Conservation (phyloP, 2,797 vertebrate genomes). For the Linurgus olivaceus region DNA sequence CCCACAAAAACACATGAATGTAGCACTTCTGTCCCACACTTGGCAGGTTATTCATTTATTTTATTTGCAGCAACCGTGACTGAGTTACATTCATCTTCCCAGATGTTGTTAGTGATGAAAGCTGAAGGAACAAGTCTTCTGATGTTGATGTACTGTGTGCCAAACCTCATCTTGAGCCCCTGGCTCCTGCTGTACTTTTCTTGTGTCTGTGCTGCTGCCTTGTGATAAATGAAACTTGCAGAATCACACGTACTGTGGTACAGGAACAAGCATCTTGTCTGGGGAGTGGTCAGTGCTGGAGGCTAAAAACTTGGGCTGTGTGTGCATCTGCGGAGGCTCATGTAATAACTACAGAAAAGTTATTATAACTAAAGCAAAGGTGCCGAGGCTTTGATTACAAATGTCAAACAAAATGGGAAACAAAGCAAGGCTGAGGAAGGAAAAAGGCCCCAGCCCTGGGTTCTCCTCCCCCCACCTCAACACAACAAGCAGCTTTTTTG, state of each 20-base stretch:
- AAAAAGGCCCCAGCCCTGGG: neutral
- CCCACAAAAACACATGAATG: neutral
- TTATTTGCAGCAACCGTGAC: constrained; percentile 56
- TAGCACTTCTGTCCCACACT: constrained; percentile 35
- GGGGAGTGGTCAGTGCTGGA: constrained; percentile 56
- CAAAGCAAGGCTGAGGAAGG: constrained; percentile 37
- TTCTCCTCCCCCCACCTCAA: neutral
- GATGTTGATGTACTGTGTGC: constrained; percentile 41
- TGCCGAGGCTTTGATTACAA: constrained; percentile 53
- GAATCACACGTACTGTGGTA: constrained; percentile 43
- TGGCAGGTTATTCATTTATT: constrained; percentile 51
- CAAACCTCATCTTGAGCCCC: constrained; percentile 53
- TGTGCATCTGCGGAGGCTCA: constrained; percentile 43
- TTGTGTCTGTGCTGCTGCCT: constrained; percentile 38
- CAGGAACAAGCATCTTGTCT: constrained; percentile 48
- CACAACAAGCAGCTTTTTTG: constrained; percentile 53
- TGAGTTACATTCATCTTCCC: constrained; percentile 54
- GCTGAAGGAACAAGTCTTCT: constrained; percentile 50
- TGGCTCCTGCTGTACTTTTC: constrained; percentile 52
- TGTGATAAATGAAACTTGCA: constrained; percentile 53
- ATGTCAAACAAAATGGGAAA: constrained; percentile 48
- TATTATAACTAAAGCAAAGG: constrained; percentile 53
- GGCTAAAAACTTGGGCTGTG: constrained; percentile 49
- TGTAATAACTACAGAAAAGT: constrained; percentile 37
- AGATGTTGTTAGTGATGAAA: constrained; percentile 59